Evolutionary conservation across 2,113 vertebrate species (phyloP), one percentile per base, ranked within the genome.

Genomic region (Aspiorhynchus laticeps): DNA sequence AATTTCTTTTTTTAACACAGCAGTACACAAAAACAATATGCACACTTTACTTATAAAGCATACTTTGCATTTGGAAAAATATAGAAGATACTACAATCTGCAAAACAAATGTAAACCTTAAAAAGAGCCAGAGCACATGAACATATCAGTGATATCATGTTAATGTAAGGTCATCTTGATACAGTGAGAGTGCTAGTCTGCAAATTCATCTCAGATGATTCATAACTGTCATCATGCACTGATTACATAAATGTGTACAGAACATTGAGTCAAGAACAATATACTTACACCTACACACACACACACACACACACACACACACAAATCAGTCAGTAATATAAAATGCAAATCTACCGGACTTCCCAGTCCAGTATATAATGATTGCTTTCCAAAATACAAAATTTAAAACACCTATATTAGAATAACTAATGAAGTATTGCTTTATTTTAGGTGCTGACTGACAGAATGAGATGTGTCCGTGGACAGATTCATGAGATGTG

Each of bases 191-290:
- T 48, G 67, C 78, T 81, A 79, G 87, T 77, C 87, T 78, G 56
- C 78, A 85, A 80, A 73, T 63, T 53, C 86, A 78, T 78, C 82
- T 67, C 76, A 48, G 36, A 82, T 87, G 85, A 89, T 86, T 87
- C 82, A 87, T 56, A 53, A 80, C 19, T 65, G 81, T 85, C 85
- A 87, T 73, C 85, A 71, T 17, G 65, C 38, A 56, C 85, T 84
- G 41, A 53, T 81, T 81, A 61, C 75, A 24, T 74, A 36, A 41
- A 77, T 21, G 56, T 80, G 56, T 63, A 82, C 24, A 1, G 33
- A n/a, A 86, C 48, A 71, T 2, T 61, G 48, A 82, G 48, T 75
- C 51, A 36, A 7, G 3, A 11, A 61, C 33, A 61, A 38, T 19
- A 19, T 12, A 67, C 46, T 48, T 48, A 48, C 46, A 48, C 46